phyloP scores from a whole-genome alignment of 2,888 invertebrate species.

The Metellina segmentata region DNA sequence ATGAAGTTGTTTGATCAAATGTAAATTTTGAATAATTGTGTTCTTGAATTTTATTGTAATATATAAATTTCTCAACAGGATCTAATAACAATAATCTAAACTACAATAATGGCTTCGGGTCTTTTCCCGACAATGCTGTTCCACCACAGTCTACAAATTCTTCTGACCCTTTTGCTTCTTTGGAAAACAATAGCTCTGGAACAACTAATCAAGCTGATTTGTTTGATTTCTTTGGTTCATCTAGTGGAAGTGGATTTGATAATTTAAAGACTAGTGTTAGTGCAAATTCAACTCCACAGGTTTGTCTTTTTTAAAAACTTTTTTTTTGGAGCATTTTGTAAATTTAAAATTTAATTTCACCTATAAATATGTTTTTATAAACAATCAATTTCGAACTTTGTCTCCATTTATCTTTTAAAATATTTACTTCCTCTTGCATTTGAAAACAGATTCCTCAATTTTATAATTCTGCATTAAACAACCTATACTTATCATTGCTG shows the following conservation, averaged over 20 bases:
- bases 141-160: slow-evolving; percentile 23
- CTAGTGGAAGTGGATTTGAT: slow-evolving; percentile 60
- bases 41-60: not conserved
- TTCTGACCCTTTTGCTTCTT: slow-evolving; percentile 63
- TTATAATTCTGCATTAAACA: no score
- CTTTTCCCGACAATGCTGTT: slow-evolving; percentile 55
- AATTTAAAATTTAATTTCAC: not conserved
- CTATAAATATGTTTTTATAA: not conserved
- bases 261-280: slow-evolving; percentile 65
- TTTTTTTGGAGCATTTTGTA: not conserved
- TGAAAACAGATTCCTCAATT: no score
- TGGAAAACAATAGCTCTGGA: slow-evolving; percentile 39
- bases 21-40: no score
- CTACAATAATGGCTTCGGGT: slow-evolving; percentile 65
- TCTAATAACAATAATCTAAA: slow-evolving; percentile 60
- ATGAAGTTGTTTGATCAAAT: no score
- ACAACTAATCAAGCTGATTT: slow-evolving; percentile 57
- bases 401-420: not conserved
- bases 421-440: no score
- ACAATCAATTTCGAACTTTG: no score
- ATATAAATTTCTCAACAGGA: not conserved
- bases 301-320: not conserved
- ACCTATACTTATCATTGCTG: no score
- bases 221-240: slow-evolving; percentile 73
- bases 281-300: slow-evolving; percentile 75